A percentile compares a stretch with the other conserved stretches of the same genome.
phyloP scores from a whole-genome alignment of 2,113 vertebrate genomes.

The Myxocyprinus asiaticus region DNA sequence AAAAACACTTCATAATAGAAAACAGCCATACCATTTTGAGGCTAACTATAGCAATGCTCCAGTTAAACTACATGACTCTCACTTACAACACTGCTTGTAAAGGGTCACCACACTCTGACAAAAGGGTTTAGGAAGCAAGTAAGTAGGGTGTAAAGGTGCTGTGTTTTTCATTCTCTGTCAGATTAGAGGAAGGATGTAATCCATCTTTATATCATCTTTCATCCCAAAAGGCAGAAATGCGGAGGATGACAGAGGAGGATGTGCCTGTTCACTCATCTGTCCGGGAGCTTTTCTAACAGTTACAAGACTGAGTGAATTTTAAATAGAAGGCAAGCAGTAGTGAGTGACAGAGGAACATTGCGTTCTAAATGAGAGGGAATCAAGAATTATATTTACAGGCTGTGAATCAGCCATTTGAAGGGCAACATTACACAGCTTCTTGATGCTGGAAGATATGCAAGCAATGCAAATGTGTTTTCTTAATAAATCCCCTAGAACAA shows the following conservation, averaged over 20 bases:
- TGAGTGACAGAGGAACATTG: conserved; percentile 27
- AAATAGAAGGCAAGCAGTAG: conserved; percentile 18
- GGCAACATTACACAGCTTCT: too few species aligned
- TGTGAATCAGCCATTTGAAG: conserved; percentile 24
- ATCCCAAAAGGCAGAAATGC: background rate
- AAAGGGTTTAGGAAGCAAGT: background rate
- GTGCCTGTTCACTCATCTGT: conserved; percentile 13
- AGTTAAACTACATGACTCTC: background rate
- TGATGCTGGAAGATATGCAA: too few species aligned
- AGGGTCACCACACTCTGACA: background rate
- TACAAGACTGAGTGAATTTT: conserved; percentile 12
- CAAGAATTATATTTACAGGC: conserved; percentile 25
- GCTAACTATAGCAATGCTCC: too few species aligned
- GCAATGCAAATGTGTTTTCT: background rate
- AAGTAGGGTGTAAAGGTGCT: conserved; percentile 7
- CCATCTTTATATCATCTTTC: conserved; percentile 27
- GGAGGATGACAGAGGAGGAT: background rate
- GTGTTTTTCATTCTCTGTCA: conserved; percentile 34
- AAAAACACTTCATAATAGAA: too few species aligned
- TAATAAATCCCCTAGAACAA: background rate
- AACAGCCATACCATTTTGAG: too few species aligned
- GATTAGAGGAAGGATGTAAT: background rate
- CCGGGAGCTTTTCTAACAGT: conserved; percentile 6
- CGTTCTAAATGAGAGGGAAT: conserved; percentile 1
- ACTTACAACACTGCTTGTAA: background rate